phyloP scores from a whole-genome alignment of 92 coral and sea anemone species.

The Micromussa lordhowensis region DNA sequence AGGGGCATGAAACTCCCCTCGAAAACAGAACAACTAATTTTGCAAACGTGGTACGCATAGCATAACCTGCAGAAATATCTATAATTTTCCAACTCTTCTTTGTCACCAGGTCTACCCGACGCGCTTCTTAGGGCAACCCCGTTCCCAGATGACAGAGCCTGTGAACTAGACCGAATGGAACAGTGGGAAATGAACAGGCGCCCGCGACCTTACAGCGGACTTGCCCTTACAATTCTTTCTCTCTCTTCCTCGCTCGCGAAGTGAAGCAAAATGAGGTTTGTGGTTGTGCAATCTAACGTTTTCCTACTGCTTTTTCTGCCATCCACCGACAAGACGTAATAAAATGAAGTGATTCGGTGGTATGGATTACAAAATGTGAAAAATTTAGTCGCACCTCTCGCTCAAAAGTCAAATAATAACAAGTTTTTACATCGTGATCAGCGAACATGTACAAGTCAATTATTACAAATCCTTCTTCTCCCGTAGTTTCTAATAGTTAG shows the following conservation, averaged over 20 bases:
- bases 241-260: slow-evolving; percentile 10
- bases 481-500: no score
- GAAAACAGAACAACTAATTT: no score
- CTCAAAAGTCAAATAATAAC: neutral
- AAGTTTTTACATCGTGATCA: neutral
- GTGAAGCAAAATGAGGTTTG: slow-evolving; percentile 15
- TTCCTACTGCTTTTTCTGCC: neutral
- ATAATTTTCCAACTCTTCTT: no score
- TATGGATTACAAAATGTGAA: neutral
- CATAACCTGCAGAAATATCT: no score
- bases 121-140: no score
- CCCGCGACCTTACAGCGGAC: slow-evolving; percentile 19
- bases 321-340: neutral
- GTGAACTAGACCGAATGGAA: neutral
- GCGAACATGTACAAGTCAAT: neutral
- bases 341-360: neutral
- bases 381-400: neutral
- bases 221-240: neutral
- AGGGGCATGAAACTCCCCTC: no score
- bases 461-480: neutral
- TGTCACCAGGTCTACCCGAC: no score
- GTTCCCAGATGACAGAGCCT: neutral
- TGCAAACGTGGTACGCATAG: no score
- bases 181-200: neutral
- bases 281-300: neutral